Evolutionary conservation across 1,140 invertebrate species (phyloP), one percentile per base, ranked within the genome.

Genomic region (Drosophila busckii): DNA sequence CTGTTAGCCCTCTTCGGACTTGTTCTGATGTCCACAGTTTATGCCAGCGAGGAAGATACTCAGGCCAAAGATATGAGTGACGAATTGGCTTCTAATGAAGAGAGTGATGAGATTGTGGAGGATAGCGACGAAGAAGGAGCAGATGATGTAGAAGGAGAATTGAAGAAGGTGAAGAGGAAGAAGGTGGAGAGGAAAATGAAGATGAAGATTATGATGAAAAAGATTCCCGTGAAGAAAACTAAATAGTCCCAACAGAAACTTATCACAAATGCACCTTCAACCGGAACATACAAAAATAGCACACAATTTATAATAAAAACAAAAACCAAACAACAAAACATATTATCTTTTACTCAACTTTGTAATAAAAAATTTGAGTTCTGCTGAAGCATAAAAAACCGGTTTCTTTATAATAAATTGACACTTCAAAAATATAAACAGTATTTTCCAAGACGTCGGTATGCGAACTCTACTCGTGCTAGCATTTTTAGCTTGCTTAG

Each of bases 1-100:
- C 4, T 78, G 22, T 35, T 78, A 23, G 75, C 63, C 10, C 63
- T 78, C 4, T 73, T 78, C 28, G 73, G 73, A 23, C 44, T 58
- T 20, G 75, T 78, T 40, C 46, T 78, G 8, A 19, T 78, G 15
- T 28, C 73, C 29, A 53, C 41, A 17, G 38, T 55, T 4, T 54
- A 56, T 3, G 52, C 68, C 4, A 22, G 20, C 13, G 29, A 60
- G 7, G 19, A 26, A 12, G 20, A 2, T 8, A 10, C 17, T 0
- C 10, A 40, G 8, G 5, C 9, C 0, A 15, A 19, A 8, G 40
- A 64, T 3, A 23, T 50, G n/a, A 46, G 55, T 2, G 62, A 70
- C 0, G n/a, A 10, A 5, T 1, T 28, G 0, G 37, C 17, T 4
- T 2, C n/a, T 6, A 16, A 28, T 15, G 40, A 35, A 8, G 22